Evolutionary conservation across 2,888 invertebrate genomes (phyloP).

Genomic region (Camponotus fellah): DNA sequence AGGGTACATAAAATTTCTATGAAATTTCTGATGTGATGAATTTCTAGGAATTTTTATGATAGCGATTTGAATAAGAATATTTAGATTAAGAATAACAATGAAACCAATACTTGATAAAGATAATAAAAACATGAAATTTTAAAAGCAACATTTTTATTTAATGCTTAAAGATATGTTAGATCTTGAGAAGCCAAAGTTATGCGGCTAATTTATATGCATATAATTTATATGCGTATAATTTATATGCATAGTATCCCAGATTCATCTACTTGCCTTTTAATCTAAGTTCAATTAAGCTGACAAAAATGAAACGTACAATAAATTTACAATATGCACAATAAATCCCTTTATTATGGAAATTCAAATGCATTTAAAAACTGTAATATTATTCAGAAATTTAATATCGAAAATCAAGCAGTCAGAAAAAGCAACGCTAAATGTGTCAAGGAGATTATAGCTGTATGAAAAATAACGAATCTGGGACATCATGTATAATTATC

Average conservation of each 20-base stretch:
- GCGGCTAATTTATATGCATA: slow-evolving; percentile 22
- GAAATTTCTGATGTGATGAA: too few relatives aligned
- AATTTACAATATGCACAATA: too few relatives aligned
- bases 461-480: neutral
- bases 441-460: neutral
- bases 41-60: too few relatives aligned
- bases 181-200: slow-evolving; percentile 15
- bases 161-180: slow-evolving; percentile 9
- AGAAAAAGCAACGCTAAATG: neutral
- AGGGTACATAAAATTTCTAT: neutral
- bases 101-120: neutral
- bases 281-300: neutral
- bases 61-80: neutral
- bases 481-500: neutral
- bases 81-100: neutral
- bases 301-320: neutral
- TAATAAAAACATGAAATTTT: slow-evolving; percentile 9
- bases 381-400: neutral
- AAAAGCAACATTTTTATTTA: neutral
- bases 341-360: neutral
- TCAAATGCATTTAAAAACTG: neutral
- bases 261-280: neutral
- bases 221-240: neutral
- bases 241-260: neutral
- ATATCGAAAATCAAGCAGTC: neutral